phyloP scores from a whole-genome alignment of 1,140 invertebrate species.

The Cryptotermes secundus region DNA sequence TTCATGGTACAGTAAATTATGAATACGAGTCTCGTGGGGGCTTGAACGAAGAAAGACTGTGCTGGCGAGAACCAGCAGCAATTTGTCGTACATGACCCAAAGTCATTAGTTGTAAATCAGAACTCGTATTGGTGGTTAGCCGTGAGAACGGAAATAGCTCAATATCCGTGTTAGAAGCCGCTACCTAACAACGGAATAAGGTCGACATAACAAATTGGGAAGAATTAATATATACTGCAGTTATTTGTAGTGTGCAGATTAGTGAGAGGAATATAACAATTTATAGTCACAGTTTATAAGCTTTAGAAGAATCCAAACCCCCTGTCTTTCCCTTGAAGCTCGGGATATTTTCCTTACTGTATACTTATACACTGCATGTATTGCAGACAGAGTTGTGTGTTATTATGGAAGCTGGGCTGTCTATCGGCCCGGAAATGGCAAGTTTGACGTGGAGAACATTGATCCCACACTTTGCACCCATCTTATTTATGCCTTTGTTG shows the following conservation, averaged over 20 bases:
- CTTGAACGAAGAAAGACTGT: neutral
- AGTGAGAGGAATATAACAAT: neutral
- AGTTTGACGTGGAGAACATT: slow-evolving; percentile 65
- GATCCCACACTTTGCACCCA: slow-evolving; percentile 72
- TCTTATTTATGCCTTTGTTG: slow-evolving; percentile 70
- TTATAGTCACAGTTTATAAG: neutral
- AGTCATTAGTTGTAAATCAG: too few relatives aligned
- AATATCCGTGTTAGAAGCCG: too few relatives aligned
- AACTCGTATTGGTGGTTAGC: too few relatives aligned
- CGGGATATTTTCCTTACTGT: too few relatives aligned
- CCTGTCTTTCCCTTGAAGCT: too few relatives aligned
- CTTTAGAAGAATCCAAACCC: too few relatives aligned
- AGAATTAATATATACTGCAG: neutral
- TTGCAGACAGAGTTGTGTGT: slow-evolving; percentile 51
- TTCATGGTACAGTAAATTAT: neutral
- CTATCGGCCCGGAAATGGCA: slow-evolving; percentile 63
- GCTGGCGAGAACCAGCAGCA: neutral
- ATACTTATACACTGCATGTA: neutral
- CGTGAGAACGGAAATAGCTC: too few relatives aligned
- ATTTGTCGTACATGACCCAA: neutral
- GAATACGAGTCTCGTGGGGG: too few relatives aligned
- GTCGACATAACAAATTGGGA: too few relatives aligned
- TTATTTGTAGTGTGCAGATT: neutral
- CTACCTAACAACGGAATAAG: too few relatives aligned
- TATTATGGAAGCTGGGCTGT: slow-evolving; percentile 75